A percentile compares a stretch with the other conserved stretches of the same genome.
Evolutionary conservation across 2,888 invertebrate species (phyloP).

Genomic region (Philonicus albiceps): DNA sequence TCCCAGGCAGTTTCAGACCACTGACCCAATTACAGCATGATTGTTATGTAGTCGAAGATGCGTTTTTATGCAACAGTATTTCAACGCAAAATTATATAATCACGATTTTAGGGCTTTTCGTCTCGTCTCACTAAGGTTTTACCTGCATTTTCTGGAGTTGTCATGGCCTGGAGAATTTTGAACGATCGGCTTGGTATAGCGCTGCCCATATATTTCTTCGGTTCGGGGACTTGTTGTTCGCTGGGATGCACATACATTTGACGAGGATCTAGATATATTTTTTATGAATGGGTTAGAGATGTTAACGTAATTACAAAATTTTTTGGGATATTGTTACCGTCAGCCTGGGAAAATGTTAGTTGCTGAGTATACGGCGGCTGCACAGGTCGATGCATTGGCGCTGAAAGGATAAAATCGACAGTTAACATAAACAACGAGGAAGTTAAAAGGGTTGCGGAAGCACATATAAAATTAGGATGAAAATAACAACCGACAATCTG

Average conservation of each 20-base stretch:
- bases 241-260: constrained; percentile 69
- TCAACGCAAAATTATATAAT: not conserved
- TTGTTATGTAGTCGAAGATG: not conserved
- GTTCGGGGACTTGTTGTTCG: constrained; percentile 73
- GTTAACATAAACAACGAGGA: not conserved
- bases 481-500: constrained; percentile 3
- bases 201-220: constrained; percentile 77
- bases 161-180: constrained; percentile 81
- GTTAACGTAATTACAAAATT: not conserved
- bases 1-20: not conserved
- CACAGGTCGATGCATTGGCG: constrained; percentile 53
- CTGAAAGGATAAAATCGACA: constrained; percentile 51
- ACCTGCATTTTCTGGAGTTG: constrained; percentile 73
- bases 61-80: not conserved
- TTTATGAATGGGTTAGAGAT: not conserved
- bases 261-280: constrained; percentile 54
- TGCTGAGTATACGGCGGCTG: constrained; percentile 58
- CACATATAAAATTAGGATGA: not conserved
- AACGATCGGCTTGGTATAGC: constrained; percentile 84
- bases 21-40: not conserved
- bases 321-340: constrained; percentile 50
- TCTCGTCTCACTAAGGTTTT: constrained; percentile 53
- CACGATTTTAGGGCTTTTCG: not conserved
- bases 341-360: constrained; percentile 53
- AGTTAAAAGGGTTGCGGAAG: not conserved